A percentile compares a stretch with the other conserved stretches of the same genome.
Evolutionary conservation across 2,113 vertebrate genomes (phyloP).

Genomic region (Chaenocephalus aceratus): DNA sequence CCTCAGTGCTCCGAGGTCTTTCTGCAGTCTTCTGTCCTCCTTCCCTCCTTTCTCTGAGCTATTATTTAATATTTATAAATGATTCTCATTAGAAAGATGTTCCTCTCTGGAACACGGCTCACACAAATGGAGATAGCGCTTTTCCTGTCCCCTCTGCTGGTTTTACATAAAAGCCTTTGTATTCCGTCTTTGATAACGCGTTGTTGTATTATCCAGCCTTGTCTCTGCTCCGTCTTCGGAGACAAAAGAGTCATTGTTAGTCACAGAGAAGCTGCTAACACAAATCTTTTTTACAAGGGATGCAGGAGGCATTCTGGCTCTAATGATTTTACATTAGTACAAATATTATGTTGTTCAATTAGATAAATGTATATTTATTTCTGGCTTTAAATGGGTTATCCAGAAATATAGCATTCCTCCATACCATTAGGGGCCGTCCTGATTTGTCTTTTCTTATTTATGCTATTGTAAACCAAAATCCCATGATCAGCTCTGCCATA

Average conservation of each 20-base stretch:
- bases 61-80: slow-evolving; percentile 31
- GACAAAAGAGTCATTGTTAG: slow-evolving; percentile 41
- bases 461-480: too few species aligned
- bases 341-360: not conserved
- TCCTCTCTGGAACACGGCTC: slow-evolving; percentile 42
- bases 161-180: slow-evolving; percentile 65
- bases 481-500: not conserved
- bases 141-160: slow-evolving; percentile 61
- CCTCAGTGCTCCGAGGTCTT: not conserved
- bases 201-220: slow-evolving; percentile 39
- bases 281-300: slow-evolving; percentile 6
- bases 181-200: slow-evolving; percentile 43
- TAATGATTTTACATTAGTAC: not conserved
- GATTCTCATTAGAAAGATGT: slow-evolving; percentile 57
- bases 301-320: slow-evolving; percentile 10
- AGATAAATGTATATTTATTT: not conserved
- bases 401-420: not conserved
- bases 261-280: slow-evolving; percentile 37
- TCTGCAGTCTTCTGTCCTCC: too few species aligned
- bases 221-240: slow-evolving; percentile 47
- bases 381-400: not conserved
- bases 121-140: slow-evolving; percentile 39
- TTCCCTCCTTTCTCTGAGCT: slow-evolving; percentile 8
- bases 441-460: too few species aligned
- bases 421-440: too few species aligned